phyloP scores from a whole-genome alignment of 2,797 vertebrate species.

The Pangasius larnaudii region DNA sequence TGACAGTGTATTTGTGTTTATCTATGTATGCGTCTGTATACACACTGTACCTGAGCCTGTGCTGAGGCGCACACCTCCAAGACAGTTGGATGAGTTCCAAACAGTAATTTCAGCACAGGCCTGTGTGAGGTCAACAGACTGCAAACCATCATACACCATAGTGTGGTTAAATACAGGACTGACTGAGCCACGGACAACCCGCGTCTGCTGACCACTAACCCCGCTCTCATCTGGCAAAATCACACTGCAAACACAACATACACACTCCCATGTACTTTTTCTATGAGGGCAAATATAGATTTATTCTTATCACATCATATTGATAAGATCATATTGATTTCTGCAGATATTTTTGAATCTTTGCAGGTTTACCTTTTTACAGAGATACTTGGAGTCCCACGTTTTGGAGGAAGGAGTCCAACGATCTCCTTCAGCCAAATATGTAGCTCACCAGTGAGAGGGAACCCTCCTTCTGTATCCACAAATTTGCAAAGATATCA shows the following conservation, averaged over 20 bases:
- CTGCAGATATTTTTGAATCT: neutral
- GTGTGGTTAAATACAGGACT: constrained; percentile 94
- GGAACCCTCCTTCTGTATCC: constrained; percentile 79
- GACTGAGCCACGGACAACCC: constrained; percentile 82
- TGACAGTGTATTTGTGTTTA: neutral
- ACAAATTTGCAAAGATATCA: constrained; percentile 43
- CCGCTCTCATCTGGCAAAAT: constrained; percentile 90
- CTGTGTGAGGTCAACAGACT: constrained; percentile 83
- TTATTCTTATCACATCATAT: neutral
- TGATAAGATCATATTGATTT: neutral
- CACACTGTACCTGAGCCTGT: constrained; percentile 83
- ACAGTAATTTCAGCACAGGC: constrained; percentile 91
- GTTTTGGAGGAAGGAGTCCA: constrained; percentile 83
- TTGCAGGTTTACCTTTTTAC: constrained; percentile 82
- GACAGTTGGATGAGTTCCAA: constrained; percentile 76
- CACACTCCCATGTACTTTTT: neutral
- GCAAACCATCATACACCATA: constrained; percentile 97
- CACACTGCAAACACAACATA: constrained; percentile 79
- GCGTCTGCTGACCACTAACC: constrained; percentile 87
- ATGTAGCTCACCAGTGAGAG: constrained; percentile 90
- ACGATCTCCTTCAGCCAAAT: constrained; percentile 94
- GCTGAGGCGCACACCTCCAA: constrained; percentile 91
- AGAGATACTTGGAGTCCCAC: constrained; percentile 81
- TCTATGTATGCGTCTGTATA: neutral
- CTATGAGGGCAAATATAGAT: neutral